phyloP scores from a whole-genome alignment of 2,797 vertebrate genomes.

The Phrynocephalus guinanensis region DNA sequence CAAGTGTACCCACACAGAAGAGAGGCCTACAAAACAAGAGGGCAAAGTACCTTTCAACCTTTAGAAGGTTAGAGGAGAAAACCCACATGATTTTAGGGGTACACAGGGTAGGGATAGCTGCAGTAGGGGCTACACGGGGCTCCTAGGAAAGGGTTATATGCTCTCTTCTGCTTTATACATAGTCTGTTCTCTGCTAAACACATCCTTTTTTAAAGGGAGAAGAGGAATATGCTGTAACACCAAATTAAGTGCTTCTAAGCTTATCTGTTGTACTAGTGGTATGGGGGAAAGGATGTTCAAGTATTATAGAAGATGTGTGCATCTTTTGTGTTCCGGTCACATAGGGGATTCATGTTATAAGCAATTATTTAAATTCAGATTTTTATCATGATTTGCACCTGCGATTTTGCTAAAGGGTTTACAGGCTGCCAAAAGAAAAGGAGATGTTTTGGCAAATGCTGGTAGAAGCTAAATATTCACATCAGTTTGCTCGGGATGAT shows the following conservation, averaged over 20 bases:
- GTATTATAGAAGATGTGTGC: not conserved
- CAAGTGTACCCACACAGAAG: not conserved
- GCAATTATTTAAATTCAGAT: not conserved
- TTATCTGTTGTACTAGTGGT: too few relatives aligned
- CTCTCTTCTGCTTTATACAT: not conserved
- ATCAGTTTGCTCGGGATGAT: not conserved
- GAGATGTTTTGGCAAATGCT: not conserved
- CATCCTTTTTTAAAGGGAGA: not conserved
- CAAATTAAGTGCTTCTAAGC: not conserved
- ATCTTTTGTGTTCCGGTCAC: not conserved
- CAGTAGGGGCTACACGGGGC: too few relatives aligned
- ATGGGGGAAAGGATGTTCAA: not conserved
- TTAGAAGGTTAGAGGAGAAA: not conserved
- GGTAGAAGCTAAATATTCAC: not conserved
- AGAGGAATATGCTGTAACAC: not conserved
- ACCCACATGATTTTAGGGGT: not conserved
- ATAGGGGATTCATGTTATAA: not conserved
- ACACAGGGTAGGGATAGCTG: not conserved
- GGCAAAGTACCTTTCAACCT: not conserved
- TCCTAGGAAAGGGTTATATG: not conserved
- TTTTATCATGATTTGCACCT: not conserved
- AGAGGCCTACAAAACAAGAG: not conserved
- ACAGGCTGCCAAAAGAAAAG: not conserved
- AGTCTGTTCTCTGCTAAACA: not conserved
- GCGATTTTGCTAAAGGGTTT: not conserved